Evolutionary conservation across 30 jellyfish, hydroid and myxozoan species (phyloP).

Genomic region (Mastigias papua): DNA sequence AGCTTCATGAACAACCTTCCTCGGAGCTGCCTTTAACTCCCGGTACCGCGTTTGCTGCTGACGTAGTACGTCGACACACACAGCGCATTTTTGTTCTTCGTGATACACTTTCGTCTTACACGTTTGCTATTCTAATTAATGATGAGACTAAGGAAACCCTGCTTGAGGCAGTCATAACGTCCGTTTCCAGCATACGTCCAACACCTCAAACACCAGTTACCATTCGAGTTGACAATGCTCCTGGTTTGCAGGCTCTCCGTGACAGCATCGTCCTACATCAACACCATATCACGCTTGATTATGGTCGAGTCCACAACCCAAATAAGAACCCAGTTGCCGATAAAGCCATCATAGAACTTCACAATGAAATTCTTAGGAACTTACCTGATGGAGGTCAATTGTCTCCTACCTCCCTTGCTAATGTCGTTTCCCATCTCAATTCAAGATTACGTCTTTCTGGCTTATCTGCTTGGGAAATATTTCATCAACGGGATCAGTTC

Average conservation of each 20-base stretch:
- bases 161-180: conserved; percentile 25
- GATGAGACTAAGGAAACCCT: conserved; percentile 24
- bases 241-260: conserved; percentile 28
- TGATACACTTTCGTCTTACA: conserved; percentile 26
- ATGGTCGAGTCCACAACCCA: conserved; percentile 37
- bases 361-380: conserved; percentile 20
- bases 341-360: conserved; percentile 48
- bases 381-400: conserved; percentile 32
- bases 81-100: conserved; percentile 47
- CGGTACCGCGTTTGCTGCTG: conserved; percentile 48
- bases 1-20: conserved; percentile 2
- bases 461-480: conserved; percentile 45
- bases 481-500: conserved; percentile 56
- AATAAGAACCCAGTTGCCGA: conserved; percentile 71
- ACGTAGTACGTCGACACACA: conserved; percentile 17
- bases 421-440: conserved; percentile 31
- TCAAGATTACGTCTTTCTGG: conserved; percentile 49
- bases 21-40: conserved; percentile 10
- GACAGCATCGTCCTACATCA: conserved; percentile 7
- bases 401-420: conserved; percentile 8
- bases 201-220: conserved; percentile 44
- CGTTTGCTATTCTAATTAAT: conserved; percentile 19
- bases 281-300: conserved; percentile 37
- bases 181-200: neutral
- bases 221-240: conserved; percentile 64